Evolutionary conservation across 64 coral and sea anemone species (phyloP), one percentile per base, ranked within the genome.

Genomic region (Pocillopora damicornis): DNA sequence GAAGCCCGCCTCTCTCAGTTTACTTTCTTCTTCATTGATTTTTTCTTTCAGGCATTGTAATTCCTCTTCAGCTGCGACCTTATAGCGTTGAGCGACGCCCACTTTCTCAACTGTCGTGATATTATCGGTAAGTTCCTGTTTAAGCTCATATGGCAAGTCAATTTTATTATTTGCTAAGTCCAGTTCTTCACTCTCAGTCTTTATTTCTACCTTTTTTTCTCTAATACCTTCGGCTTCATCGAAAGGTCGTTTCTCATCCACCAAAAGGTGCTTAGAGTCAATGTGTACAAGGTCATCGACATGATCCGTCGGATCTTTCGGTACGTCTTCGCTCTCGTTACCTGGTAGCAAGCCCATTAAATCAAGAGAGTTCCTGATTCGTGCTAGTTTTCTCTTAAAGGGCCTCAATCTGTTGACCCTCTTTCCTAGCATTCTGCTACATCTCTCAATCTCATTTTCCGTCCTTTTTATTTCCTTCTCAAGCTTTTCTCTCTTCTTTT

Each of bases 341-440:
- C 22, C 56, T 37, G 37, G 1, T 58, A 36, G 73, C 25, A 11
- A 7, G 1, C 18, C 64, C 58, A 37, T 17, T 12, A 34, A 76
- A 42, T 74, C 51, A 15, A 95, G 37, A 36, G 67, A 74, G 0
- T 75, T 20, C 76, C 88, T n/a, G 11, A 97, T 59, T 34, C 85
- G 59, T 38, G 56, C 71, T 60, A 76, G 60, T 79, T 90, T 97
- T 38, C 87, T 87, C 18, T 89, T n/a, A 35, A 97, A 90, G 22
- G 94, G 94, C 9, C 38, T 71, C 16, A 79, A 60, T 20, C 88
- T 92, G 45, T 75, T 75, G 38, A 59, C 74, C 58, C 87, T 82
- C 75, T 84, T 80, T 79, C 93, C 75, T 36, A 88, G 36, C 80
- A 95, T 89, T 74, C 90, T 88, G 10, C 82, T 62, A 20, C 74